These are phyloP conservation scores for Anhinga anhinga DNA, from an alignment of 2,113 vertebrate genomes.

Conservation along the genomic window DNA sequence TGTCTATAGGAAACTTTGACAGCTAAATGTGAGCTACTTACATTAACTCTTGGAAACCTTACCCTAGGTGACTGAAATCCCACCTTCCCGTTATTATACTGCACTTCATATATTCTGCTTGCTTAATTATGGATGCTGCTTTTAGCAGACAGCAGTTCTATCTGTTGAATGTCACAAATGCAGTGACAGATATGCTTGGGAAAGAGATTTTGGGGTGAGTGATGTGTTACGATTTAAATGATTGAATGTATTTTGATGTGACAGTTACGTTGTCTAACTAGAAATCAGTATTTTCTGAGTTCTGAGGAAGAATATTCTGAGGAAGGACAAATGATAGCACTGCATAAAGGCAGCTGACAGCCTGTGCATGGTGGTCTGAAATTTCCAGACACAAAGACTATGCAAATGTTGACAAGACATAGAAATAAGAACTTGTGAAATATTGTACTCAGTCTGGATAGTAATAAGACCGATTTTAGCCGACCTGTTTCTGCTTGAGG, in stretches of 20 bases:
- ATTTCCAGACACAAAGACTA: conserved; percentile 17
- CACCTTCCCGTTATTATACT: background rate
- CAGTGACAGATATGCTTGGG: background rate
- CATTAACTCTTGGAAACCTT: background rate
- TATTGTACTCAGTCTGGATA: background rate
- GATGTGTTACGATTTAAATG: background rate
- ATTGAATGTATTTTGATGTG: background rate
- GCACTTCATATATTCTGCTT: background rate
- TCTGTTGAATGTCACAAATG: conserved; percentile 17
- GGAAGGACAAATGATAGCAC: background rate
- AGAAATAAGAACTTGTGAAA: background rate
- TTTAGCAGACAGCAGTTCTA: background rate
- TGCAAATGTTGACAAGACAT: background rate
- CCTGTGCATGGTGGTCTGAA: background rate
- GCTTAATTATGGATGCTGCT: conserved; percentile 37
- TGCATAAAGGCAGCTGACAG: background rate
- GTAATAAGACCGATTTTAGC: background rate
- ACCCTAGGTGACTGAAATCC: conserved; percentile 15
- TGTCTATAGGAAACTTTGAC: background rate
- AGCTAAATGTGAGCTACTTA: background rate
- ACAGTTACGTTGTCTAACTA: background rate
- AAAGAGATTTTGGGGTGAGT: conserved; percentile 22
- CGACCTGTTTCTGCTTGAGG: background rate
- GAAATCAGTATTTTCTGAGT: background rate
- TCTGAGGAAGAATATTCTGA: background rate